Percentiles rank a stretch among this genome's conserved stretches.
These are phyloP conservation scores for Heterodera schachtii DNA, from an alignment of 1,140 invertebrate species.

Conservation along the genomic window DNA sequence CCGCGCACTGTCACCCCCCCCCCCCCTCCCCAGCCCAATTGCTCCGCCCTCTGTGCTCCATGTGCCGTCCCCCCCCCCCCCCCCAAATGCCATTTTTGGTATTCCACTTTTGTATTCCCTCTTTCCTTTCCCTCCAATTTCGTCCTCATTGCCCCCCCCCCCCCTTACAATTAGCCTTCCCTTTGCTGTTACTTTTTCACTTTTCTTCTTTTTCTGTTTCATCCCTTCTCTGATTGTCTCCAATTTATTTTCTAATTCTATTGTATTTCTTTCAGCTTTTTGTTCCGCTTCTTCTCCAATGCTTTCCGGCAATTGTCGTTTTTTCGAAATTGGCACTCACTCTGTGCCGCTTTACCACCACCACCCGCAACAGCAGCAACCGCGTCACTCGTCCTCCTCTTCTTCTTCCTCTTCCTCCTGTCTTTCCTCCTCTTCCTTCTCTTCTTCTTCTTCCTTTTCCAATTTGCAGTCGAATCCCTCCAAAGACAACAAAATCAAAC, in stretches of 20 bases:
- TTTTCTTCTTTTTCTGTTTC: background rate
- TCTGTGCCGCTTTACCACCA: no score
- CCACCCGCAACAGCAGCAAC: no score
- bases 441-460: conserved; percentile 3
- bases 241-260: no score
- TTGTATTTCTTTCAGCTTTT: background rate
- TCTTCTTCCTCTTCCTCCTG: background rate
- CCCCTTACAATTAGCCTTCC: background rate
- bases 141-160: no score
- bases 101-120: background rate
- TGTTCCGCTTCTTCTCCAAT: background rate
- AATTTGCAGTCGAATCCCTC: background rate
- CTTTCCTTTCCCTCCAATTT: background rate
- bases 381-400: conserved; percentile 8
- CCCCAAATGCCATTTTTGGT: no score
- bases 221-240: background rate
- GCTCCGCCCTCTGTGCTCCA: conserved; percentile 7
- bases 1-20: background rate
- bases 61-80: background rate
- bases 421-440: background rate
- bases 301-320: no score
- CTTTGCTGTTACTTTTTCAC: background rate
- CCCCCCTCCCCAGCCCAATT: conserved; percentile 7
- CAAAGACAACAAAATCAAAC: conserved; percentile 3
- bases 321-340: no score